Evolutionary conservation across 2,888 invertebrate genomes (phyloP), one percentile per base, ranked within the genome.

Genomic region (Protophormia terraenovae): DNA sequence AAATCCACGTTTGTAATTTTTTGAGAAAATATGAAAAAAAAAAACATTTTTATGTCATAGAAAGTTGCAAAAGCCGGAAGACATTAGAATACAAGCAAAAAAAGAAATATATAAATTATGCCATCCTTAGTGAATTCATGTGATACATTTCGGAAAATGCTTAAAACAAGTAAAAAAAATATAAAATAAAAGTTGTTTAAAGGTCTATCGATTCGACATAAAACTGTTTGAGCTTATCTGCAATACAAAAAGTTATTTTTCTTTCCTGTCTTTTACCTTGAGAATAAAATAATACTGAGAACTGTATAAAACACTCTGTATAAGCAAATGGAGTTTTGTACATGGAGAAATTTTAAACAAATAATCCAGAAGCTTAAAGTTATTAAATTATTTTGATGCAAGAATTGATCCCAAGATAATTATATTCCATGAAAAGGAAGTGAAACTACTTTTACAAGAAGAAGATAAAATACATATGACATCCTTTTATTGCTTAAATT

Each of bases 141-240:
- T 29, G 66, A 67, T 29, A 67, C 29, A 29, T 47, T 47, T 47
- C 1, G n/a, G 8, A 16, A 58, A 58, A 27, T 27, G 55, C 8
- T 55, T 58, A 3, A 29, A 32, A 58, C 16, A 3, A 29, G 58
- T 16, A 16, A 2, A n/a, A 8, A 58, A 29, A 3, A n/a, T n/a
- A n/a, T n/a, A n/a, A n/a, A n/a, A n/a, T 47, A 47, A 47, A 67
- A 5, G 29, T 12, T 24, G 19, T 53, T 64, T 53, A 76, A 76
- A 64, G 53, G 75, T 76, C 64, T 76, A 76, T 76, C 75, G 53
- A 76, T 76, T 76, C 16, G 53, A 50, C 73, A 50, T 73, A 45
- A 62, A 73, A 47, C 32, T 32, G 45, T 66, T 29, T 45, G 29
- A 47, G 29, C 64, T 67, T 67, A 67, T 67, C 66, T 47, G 29